phyloP scores from a whole-genome alignment of 2,888 invertebrate genomes.

The Drosophila borborema region DNA sequence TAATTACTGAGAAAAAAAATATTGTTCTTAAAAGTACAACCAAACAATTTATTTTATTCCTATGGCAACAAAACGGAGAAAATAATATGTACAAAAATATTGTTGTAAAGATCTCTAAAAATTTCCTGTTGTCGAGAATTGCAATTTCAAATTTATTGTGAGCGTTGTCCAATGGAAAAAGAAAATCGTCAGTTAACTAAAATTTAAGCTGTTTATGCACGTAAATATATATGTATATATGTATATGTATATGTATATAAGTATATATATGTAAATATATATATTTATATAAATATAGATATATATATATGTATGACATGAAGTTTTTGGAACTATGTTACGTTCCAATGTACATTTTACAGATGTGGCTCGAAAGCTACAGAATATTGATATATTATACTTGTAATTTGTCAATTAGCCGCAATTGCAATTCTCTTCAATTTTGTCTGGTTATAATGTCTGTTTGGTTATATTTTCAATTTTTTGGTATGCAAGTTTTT shows the following conservation, averaged over 20 bases:
- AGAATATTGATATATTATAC: background rate
- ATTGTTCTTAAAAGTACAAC: background rate
- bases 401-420: conserved; percentile 2
- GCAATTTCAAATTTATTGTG: conserved; percentile 35
- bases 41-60: background rate
- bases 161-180: background rate
- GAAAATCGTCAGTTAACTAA: conserved; percentile 1
- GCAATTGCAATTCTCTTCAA: conserved; percentile 23
- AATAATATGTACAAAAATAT: conserved; percentile 6
- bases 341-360: background rate
- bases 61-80: background rate
- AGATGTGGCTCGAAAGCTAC: background rate
- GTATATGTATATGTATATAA: background rate
- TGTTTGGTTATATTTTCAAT: background rate
- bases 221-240: background rate
- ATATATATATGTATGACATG: background rate
- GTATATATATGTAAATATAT: background rate
- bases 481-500: background rate
- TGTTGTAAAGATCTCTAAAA: background rate
- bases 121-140: conserved; percentile 10
- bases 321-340: background rate
- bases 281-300: background rate
- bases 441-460: background rate
- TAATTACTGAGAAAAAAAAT: background rate
- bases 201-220: background rate